A percentile compares a stretch with the other conserved stretches of the same genome.
phyloP scores from a whole-genome alignment of 2,888 invertebrate genomes.

The Embidobia sp. region DNA sequence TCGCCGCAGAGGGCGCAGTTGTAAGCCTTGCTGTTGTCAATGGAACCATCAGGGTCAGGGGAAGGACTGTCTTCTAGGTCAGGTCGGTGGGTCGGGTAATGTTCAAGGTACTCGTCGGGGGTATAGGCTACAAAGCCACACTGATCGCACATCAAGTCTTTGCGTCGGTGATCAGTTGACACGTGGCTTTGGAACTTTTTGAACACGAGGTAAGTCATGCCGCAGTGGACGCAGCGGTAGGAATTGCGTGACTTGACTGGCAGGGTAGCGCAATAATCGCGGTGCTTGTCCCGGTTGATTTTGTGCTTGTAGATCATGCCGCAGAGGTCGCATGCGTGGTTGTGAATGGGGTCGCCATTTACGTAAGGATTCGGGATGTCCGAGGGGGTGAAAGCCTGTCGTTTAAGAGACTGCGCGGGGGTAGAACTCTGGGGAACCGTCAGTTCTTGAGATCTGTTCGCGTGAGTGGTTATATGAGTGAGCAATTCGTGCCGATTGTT shows the following conservation, averaged over 20 bases:
- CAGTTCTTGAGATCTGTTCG: too few species aligned
- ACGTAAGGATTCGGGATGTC: slow-evolving; percentile 72
- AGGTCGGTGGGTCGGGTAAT: slow-evolving; percentile 73
- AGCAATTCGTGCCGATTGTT: slow-evolving; percentile 75
- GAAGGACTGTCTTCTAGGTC: slow-evolving; percentile 14
- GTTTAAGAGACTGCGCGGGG: not conserved
- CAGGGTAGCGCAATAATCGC: slow-evolving; percentile 71
- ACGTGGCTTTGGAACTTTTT: slow-evolving; percentile 77
- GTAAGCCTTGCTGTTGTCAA: slow-evolving; percentile 67
- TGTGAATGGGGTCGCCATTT: slow-evolving; percentile 77
- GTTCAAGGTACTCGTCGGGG: slow-evolving; percentile 83
- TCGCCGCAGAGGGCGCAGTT: slow-evolving; percentile 86
- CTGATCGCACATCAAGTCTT: slow-evolving; percentile 82
- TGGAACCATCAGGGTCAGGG: not conserved
- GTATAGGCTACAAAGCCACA: slow-evolving; percentile 82
- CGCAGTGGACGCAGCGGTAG: slow-evolving; percentile 76
- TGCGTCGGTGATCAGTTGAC: slow-evolving; percentile 71
- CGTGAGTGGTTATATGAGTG: slow-evolving; percentile 68
- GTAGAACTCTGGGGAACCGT: too few species aligned
- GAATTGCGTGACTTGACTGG: slow-evolving; percentile 70
- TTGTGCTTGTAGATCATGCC: slow-evolving; percentile 80
- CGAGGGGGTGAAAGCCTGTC: not conserved
- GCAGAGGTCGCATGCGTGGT: slow-evolving; percentile 76
- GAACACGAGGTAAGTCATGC: slow-evolving; percentile 76
- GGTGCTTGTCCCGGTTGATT: slow-evolving; percentile 76